phyloP scores from a whole-genome alignment of 2,113 vertebrate genomes.

The Recurvirostra avosetta region DNA sequence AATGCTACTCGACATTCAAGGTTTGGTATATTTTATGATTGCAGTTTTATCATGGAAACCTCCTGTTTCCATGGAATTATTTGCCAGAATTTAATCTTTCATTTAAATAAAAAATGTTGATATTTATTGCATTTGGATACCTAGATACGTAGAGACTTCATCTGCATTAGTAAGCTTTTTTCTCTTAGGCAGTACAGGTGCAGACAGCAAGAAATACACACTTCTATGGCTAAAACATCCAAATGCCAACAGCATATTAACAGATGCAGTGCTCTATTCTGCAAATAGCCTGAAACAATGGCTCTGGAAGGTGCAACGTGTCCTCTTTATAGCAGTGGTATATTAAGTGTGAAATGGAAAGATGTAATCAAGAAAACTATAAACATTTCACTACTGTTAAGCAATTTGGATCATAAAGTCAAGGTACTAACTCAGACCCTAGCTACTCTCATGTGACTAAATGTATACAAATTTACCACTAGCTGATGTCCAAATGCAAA shows the following conservation, averaged over 20 bases:
- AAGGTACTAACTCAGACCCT: not conserved
- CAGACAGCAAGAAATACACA: not conserved
- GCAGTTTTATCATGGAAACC: not conserved
- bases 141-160: not conserved
- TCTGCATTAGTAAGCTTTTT: not conserved
- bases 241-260: not conserved
- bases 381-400: not conserved
- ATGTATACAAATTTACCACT: not conserved
- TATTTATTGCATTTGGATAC: not conserved
- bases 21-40: not conserved
- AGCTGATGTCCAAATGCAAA: not conserved
- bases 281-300: not conserved
- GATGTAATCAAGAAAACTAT: not conserved
- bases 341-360: conserved; percentile 18
- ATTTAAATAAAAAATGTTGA: not conserved
- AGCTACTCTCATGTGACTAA: not conserved
- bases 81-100: not conserved
- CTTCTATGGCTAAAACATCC: not conserved
- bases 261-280: not conserved
- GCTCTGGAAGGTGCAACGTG: not conserved
- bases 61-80: not conserved
- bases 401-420: not conserved
- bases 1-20: not conserved
- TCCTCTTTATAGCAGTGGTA: not conserved
- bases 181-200: not conserved